Evolutionary conservation across 1,140 invertebrate genomes (phyloP), one percentile per base, ranked within the genome.

Genomic region (Drosophila triauraria): DNA sequence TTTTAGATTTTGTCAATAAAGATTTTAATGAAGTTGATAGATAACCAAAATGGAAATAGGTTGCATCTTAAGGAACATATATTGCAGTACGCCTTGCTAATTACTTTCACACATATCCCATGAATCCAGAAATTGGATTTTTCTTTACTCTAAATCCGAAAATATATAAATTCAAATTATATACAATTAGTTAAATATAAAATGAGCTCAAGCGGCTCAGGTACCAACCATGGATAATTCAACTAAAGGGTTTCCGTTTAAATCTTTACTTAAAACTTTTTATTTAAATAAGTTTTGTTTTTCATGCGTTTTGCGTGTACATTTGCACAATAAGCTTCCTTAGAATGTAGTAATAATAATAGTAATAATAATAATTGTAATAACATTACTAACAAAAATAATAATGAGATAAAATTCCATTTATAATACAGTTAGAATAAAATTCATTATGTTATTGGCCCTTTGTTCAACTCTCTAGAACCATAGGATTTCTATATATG

Each of bases 371-470:
- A 85, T 85, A 86, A 86, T 81, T 76, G 63, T 87, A 87, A 87
- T 90, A 90, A 90, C 85, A 90, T 90, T 90, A 88, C 84, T 84
- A 88, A 88, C 84, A 88, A 90, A 90, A 88, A 82, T 87, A 78
- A 78, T 78, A 78, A 79, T 79, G 75, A 79, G 77, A 79, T 79
- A 79, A 78, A 79, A 79, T 79, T 78, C 74, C 74, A 69, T 77
- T 68, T 77, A 78, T 69, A 78, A 82, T 87, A 87, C 83, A 87
- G 69, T 86, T 87, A 87, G 83, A 86, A 87, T 87, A 87, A 86
- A 86, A 86, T 86, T 86, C 75, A 86, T 86, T 86, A 86, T 86
- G 50, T 78, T 76, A 78, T 76, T 78, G 75, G 75, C 75, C 75
- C 75, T 68, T 77, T 78, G 75, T 78, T 78, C 75, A 76, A 78